Base-by-base conservation (phyloP, 2,113 vertebrate genomes). In the Xiphophorus hellerii region DNA sequence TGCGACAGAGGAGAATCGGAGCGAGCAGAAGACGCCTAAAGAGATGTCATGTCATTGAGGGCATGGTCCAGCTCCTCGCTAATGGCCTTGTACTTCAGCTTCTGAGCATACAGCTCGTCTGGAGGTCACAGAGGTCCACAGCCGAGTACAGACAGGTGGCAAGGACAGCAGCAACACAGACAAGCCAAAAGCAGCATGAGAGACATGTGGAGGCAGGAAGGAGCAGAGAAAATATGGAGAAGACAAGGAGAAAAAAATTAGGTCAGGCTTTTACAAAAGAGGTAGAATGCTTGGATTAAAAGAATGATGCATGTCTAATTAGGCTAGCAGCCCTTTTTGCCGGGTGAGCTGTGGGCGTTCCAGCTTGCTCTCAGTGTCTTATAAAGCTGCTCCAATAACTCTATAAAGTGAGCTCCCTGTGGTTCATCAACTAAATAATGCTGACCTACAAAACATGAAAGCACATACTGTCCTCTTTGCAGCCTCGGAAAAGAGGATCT, bases 61-160 rank as follows among this genome's bases (percentile, higher is more conserved):
- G 97, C 96, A 92, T 96, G 96, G 94, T 96, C 96, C 74, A 97
- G 95, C 95, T 97, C 96, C 93, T 98, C 95, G 0, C 96, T 98
- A 95, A 97, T 95, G 30, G 96, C 96, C 90, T 97, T 97, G 95
- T 96, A 96, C 93, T 97, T 97, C 87, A 97, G 96, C 94, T 98
- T 97, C 96, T 97, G 96, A 90, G 96, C 93, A 1, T 97, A 97
- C 17, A 98, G 91, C 91, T 97, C 95, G 1, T 98, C 97, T 98
- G 90, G 31, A 89, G 82, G 84, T 73, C 51, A 48, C 14, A 58
- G 5, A 88, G 87, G 89, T 87, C 67, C 77, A 86, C 89, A 90
- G 89, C 72, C 51, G 90, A 78, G 88, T 62, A 88, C 81, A 87
- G 82, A 83, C 78, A 79, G 83, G 88, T 71, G 76, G 42, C 84